phyloP scores from a whole-genome alignment of 2,797 vertebrate species.

The Picus viridis region DNA sequence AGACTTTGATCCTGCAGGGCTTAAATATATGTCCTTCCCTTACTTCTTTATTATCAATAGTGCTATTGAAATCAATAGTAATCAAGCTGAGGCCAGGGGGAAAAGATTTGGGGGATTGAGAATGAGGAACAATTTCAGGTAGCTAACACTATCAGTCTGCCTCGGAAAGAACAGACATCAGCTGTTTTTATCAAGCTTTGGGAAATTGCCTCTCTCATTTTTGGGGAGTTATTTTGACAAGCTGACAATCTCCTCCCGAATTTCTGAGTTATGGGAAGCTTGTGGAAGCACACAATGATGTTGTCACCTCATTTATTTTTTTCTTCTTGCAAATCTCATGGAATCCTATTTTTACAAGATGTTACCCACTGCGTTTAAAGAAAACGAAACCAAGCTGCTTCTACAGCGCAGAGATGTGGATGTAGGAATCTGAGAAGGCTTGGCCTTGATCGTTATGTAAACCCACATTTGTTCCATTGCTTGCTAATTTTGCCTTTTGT shows the following conservation, averaged over 20 bases:
- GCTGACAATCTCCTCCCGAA: background rate
- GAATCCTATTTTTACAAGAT: background rate
- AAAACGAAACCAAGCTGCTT: background rate
- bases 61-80: background rate
- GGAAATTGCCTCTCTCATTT: background rate
- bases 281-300: background rate
- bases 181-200: background rate
- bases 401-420: background rate
- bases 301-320: background rate
- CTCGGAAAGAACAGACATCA: background rate
- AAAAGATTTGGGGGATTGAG: background rate
- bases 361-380: background rate
- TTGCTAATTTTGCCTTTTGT: background rate
- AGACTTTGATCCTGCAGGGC: background rate
- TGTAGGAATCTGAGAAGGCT: background rate
- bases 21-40: background rate
- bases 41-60: background rate
- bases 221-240: slow-evolving; percentile 1
- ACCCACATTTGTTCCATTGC: background rate
- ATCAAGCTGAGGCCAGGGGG: background rate
- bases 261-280: background rate
- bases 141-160: background rate
- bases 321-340: background rate
- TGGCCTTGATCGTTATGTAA: background rate
- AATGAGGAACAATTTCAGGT: background rate